Evolutionary conservation across 2,797 vertebrate species (phyloP), one percentile per base, ranked within the genome.

Genomic region (Sebastes minor): DNA sequence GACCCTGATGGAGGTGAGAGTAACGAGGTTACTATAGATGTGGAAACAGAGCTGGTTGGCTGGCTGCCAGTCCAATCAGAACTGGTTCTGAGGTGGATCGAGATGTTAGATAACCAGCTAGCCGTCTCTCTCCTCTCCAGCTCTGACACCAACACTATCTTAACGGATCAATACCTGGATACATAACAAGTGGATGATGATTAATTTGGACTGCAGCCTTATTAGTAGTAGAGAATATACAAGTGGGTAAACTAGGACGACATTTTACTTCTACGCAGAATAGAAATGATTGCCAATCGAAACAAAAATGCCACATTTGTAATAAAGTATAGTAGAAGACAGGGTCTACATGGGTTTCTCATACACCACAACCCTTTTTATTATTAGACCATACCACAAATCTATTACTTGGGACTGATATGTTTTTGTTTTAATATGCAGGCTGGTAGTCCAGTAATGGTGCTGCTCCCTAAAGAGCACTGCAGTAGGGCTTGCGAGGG

Each of bases 31-130:
- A n/a, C 27, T 42, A 42, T 28, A 12, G 18, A 35, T 57, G 42
- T 57, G 23, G 64, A 16, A 20, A 38, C 20, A 2, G 56, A 56
- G 79, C 63, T 16, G 46, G 59, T 4, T 79, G 68, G 64, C 28
- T 20, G 5, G 4, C 25, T 62, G 71, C 78, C 83, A 78, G 61
- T 32, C 56, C 64, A 52, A 71, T 67, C 32, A 67, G 42, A 2
- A 23, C 42, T 18, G 53, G 46, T 49, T 30, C 68, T 9, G 46
- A 66, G 59, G 66, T 67, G 33, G 64, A 68, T 35, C 1, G 12
- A 79, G 27, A 23, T 0, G 8, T 86, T 84, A 77, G 2, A 22
- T 77, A 86, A 87, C 33, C 22, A 42, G 23, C 67, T 22, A 32
- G 30, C 13, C 14, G 30, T 65, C 68, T 3, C 38, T 42, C 38